Evolutionary conservation across 2,888 invertebrate species (phyloP).

Genomic region (Drosophila cognata): DNA sequence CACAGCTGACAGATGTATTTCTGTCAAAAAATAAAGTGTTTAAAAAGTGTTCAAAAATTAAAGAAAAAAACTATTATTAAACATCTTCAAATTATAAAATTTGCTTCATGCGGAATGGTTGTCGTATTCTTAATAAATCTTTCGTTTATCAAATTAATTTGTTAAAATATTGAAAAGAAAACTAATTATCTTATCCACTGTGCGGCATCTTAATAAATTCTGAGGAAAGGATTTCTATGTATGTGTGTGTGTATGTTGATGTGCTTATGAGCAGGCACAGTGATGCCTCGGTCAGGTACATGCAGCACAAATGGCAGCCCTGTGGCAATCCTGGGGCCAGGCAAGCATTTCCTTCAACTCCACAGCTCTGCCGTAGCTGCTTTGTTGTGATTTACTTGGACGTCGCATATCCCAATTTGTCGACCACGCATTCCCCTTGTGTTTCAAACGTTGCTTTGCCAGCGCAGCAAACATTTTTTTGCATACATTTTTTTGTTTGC

Average conservation of each 20-base stretch:
- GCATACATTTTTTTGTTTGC: conserved; percentile 36
- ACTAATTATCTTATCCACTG: conserved; percentile 15
- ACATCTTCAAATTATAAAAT: background rate
- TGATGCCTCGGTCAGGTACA: conserved; percentile 16
- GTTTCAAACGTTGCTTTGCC: conserved; percentile 30
- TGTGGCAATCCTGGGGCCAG: conserved; percentile 19
- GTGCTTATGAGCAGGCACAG: conserved; percentile 4
- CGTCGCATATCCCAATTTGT: conserved; percentile 39
- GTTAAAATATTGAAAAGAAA: background rate
- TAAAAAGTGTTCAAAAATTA: too few species aligned
- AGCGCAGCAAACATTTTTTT: conserved; percentile 30
- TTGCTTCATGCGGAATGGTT: background rate
- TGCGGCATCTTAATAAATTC: conserved; percentile 34
- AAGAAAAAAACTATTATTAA: background rate
- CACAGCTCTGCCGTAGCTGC: conserved; percentile 3
- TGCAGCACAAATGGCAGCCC: conserved; percentile 36
- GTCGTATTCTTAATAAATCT: background rate
- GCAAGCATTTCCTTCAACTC: conserved; percentile 4
- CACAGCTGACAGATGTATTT: background rate
- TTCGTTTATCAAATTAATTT: background rate
- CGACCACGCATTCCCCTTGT: background rate
- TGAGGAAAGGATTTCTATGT: conserved; percentile 19
- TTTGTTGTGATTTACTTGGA: conserved; percentile 35
- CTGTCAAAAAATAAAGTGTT: background rate
- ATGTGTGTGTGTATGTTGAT: conserved; percentile 1